Base-by-base conservation (phyloP, 2,888 invertebrate species). In the Caenorhabditis japonica region DNA sequence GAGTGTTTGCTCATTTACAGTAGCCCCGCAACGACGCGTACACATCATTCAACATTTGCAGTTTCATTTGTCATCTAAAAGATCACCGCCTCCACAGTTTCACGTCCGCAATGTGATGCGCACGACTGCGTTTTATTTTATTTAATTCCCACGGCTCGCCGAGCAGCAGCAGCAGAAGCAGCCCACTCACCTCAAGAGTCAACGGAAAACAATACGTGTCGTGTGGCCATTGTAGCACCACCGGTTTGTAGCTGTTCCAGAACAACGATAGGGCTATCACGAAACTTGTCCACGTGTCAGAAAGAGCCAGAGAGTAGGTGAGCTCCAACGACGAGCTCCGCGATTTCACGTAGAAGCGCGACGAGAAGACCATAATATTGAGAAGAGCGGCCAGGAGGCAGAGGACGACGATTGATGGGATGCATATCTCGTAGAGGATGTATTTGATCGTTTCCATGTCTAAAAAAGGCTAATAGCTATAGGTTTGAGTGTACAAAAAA, bases 241-340 rank as follows among this genome's bases (percentile, higher is more conserved):
- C 75, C 12, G 79, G 79, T 21, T 77, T 77, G 59, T 80, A 83
- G 36, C 79, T 80, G 87, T 91, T 91, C 79, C 91, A 85, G 52
- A 91, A 85, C 12, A 91, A 85, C 4, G 91, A 90, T 1, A 90
- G 27, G 15, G 89, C 19, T 81, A 83, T 72, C 8, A 82, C 79
- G 21, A 79, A 49, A 10, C 72, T 72, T 1, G 80, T 82, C 76
- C 79, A 79, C 0, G 80, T 82, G 49, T 82, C 82, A 2, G 82
- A 80, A 3, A 80, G 49, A 12, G 82, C 80, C 36, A 82, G 59
- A 1, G 79, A 79, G 59, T 80, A 82, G 36, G 80, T 82, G 51
- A 82, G 44, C 21, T 82, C 80, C 12, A 82, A 66, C 1, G 80
- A 76, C 0, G 80, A 59, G 4, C 77, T 75, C 3, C 79, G 68